Conservation (phyloP, 2,797 vertebrate species). For the Gallinago stenura region DNA sequence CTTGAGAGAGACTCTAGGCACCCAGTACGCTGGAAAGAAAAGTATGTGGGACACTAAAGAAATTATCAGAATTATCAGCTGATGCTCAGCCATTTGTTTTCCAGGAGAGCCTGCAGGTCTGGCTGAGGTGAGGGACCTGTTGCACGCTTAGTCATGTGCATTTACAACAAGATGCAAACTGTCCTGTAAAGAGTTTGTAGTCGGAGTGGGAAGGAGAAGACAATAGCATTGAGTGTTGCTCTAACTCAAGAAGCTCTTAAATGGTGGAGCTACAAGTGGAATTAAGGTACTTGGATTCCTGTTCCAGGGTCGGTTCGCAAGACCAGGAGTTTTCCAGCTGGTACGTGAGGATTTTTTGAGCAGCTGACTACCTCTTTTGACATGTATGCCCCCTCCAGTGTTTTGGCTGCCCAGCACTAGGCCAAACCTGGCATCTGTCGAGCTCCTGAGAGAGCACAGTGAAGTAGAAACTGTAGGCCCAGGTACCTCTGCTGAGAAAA, state of each 20-base stretch:
- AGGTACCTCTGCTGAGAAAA: neutral
- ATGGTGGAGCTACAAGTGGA: neutral
- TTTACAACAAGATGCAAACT: too few relatives aligned
- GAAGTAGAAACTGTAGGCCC: neutral
- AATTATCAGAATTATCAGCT: neutral
- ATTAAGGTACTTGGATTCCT: neutral
- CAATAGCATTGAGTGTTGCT: accelerated
- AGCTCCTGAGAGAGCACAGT: neutral
- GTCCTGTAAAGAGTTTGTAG: neutral
- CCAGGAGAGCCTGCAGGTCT: neutral
- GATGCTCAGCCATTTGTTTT: neutral
- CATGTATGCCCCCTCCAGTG: too few relatives aligned
- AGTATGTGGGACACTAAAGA: neutral
- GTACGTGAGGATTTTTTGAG: neutral
- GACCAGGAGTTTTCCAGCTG: neutral
- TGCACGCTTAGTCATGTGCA: accelerated
- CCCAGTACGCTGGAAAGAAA: neutral
- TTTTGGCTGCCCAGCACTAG: neutral
- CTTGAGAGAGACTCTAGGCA: neutral
- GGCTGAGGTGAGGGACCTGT: neutral
- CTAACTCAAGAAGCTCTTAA: neutral
- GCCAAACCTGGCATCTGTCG: neutral
- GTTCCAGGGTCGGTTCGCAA: neutral
- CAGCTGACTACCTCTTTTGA: neutral
- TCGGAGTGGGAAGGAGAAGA: neutral